Base-by-base conservation (phyloP, 2,113 vertebrate species). In the Rhagologus leucostigma region DNA sequence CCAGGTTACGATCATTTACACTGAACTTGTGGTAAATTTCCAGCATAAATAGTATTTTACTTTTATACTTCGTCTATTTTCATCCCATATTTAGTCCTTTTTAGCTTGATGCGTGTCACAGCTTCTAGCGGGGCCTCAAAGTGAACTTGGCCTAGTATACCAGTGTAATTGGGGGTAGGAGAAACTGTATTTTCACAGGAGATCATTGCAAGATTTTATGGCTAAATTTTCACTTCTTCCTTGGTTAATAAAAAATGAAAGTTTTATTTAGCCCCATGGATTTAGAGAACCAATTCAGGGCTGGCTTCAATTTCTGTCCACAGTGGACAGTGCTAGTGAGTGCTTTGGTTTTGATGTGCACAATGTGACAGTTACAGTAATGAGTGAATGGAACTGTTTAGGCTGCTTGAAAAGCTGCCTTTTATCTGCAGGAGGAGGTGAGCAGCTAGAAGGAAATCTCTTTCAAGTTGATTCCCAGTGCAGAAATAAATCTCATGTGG, bases 401-500 rank as follows among this genome's bases (percentile, higher is more conserved):
- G 76, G 35, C 62, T 89, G 77, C 84, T 82, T 79, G 84, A 84
- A 84, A 90, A 82, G 64, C 73, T 95, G 81, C 77, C 56, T 95
- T 92, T 95, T 20, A 53, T 92, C 69, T 94, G 64, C 42, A 0
- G 77, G 74, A 92, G 83, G 77, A 87, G 77, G 41, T 88, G 76
- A 93, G 71, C 73, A 82, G 47, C 70, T 75, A 84, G 49, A 73
- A 94, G 81, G 60, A 84, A 87, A 81, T 92, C n/a, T 89, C 89
- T 95, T 95, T 94, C 64, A 87, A 92, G 83, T 75, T 5, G 3
- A 57, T 95, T 95, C 49, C 65, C n/a, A 68, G 37, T 47, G 37
- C 56, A 92, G 84, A 91, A 95, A 97, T 92, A 93, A 92, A 92
- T 91, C 52, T 82, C 42, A 22, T 84, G 94, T 95, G 88, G 64